phyloP scores from a whole-genome alignment of 2,113 vertebrate species.

The Alligator mississippiensis region DNA sequence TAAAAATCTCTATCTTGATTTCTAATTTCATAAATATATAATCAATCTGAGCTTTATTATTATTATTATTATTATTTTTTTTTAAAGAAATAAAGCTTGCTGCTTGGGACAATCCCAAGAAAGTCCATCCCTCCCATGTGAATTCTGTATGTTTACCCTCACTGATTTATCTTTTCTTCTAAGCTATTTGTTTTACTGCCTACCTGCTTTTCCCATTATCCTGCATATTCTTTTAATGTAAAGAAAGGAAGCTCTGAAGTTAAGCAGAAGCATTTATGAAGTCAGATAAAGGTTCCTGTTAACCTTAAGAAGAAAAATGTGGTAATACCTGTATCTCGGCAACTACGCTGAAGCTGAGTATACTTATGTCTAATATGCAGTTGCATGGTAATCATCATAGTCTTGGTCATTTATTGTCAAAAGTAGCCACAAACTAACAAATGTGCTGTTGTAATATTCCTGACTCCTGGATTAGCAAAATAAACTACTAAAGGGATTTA shows the following conservation, averaged over 20 bases:
- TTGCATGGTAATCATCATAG: background rate
- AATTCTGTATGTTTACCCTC: background rate
- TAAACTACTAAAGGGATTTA: background rate
- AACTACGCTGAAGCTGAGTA: background rate
- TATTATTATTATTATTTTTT: background rate
- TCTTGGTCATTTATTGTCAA: background rate
- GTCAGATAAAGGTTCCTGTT: background rate
- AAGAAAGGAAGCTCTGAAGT: background rate
- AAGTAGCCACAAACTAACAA: background rate
- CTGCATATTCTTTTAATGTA: background rate
- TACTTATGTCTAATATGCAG: background rate
- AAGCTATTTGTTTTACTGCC: background rate
- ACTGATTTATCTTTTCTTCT: background rate
- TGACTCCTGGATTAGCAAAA: background rate
- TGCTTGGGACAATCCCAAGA: background rate
- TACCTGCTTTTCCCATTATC: background rate
- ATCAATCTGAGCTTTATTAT: background rate
- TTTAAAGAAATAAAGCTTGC: background rate
- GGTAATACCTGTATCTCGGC: background rate
- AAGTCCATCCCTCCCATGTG: background rate
- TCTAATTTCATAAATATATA: no score
- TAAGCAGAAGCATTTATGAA: background rate
- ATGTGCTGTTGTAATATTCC: background rate
- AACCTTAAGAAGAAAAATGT: background rate
- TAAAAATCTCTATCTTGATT: no score